Evolutionary conservation across 2,113 vertebrate genomes (phyloP).

Genomic region (Stictonetta naevosa): DNA sequence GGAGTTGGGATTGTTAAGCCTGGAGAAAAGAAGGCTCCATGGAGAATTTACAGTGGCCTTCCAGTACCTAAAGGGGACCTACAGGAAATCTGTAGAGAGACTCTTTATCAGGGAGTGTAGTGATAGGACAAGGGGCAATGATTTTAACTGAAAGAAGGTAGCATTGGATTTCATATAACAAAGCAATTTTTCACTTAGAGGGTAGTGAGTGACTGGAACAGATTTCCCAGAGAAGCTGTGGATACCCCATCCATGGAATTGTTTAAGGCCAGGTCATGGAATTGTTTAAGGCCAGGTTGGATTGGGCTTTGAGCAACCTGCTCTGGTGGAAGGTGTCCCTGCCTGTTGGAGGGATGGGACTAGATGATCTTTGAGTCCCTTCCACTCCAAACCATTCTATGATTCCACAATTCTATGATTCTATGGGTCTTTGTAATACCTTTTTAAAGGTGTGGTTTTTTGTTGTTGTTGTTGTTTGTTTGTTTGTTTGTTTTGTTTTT

Average conservation of each 20-base stretch:
- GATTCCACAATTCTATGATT: neutral
- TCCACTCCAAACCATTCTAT: neutral
- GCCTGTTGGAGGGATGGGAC: no score
- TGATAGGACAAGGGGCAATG: neutral
- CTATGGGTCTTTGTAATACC: neutral
- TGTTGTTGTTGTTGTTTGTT: no score
- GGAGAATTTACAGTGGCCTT: neutral
- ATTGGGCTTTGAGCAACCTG: neutral
- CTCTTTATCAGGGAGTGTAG: neutral
- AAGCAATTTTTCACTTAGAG: neutral
- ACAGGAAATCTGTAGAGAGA: neutral
- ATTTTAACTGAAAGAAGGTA: neutral
- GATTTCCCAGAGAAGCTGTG: neutral
- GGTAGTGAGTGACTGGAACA: neutral
- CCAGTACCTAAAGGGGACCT: neutral
- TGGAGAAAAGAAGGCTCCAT: neutral
- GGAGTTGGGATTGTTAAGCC: neutral
- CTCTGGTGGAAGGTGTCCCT: neutral
- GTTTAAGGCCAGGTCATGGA: neutral
- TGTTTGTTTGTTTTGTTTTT: no score
- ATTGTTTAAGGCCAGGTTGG: neutral
- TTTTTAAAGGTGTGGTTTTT: neutral
- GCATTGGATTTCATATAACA: neutral
- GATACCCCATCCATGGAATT: neutral
- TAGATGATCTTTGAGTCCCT: neutral